A percentile compares a stretch with the other conserved stretches of the same genome.
Conservation (phyloP, 2,113 vertebrate species). For the Thunnus thynnus region DNA sequence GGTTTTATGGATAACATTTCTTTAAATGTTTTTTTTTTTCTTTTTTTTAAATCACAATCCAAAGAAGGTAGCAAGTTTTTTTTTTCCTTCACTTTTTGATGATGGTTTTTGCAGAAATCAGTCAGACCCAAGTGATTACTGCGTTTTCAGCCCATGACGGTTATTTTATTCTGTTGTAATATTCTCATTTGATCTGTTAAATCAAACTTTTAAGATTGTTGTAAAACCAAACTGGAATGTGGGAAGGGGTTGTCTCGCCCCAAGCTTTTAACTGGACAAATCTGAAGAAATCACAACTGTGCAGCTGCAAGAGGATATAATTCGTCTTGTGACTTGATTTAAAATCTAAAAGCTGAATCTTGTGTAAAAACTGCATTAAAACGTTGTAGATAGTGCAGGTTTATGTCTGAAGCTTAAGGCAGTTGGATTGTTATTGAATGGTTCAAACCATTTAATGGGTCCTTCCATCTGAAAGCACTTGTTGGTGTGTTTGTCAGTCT, state of each 20-base stretch:
- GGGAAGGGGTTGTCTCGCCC: slow-evolving; percentile 25
- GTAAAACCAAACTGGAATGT: slow-evolving; percentile 68
- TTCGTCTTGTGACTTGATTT: slow-evolving; percentile 40
- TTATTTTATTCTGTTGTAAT: slow-evolving; percentile 49
- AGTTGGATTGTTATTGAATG: slow-evolving; percentile 50
- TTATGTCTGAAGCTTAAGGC: slow-evolving; percentile 47
- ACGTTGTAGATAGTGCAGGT: slow-evolving; percentile 20
- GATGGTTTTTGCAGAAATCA: slow-evolving; percentile 23
- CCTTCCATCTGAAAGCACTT: slow-evolving; percentile 42
- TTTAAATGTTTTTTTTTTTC: slow-evolving; percentile 8
- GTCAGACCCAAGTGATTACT: slow-evolving; percentile 37
- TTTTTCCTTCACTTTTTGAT: slow-evolving; percentile 23
- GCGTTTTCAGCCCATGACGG: slow-evolving; percentile 47
- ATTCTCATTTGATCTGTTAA: slow-evolving; percentile 42
- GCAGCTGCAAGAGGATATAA: slow-evolving; percentile 49
- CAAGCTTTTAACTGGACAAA: slow-evolving; percentile 47
- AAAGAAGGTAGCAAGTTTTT: slow-evolving; percentile 71
- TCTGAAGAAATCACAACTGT: slow-evolving; percentile 54
- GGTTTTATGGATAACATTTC: slow-evolving; percentile 41
- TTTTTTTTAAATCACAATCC: slow-evolving; percentile 61
- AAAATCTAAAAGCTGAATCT: slow-evolving; percentile 27
- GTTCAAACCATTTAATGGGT: slow-evolving; percentile 44
- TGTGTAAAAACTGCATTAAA: slow-evolving; percentile 18
- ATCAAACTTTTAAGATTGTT: slow-evolving; percentile 46
- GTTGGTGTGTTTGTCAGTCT: slow-evolving; percentile 19